Base-by-base conservation (phyloP, 2,888 invertebrate species). In the Copidosoma aretas region DNA sequence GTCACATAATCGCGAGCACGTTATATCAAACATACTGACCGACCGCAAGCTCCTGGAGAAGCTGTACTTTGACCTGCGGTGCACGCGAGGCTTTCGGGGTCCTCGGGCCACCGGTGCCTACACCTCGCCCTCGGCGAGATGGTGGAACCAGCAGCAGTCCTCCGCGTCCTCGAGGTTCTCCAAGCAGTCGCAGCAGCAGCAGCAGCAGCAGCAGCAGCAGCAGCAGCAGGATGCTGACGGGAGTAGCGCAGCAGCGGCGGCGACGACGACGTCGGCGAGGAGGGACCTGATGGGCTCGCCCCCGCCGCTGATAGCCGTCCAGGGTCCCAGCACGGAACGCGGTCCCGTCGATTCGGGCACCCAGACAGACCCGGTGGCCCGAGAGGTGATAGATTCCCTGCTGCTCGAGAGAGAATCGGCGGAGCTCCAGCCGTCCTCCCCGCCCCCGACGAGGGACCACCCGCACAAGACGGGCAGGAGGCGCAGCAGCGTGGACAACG, bases 401-500 rank as follows among this genome's bases (percentile, higher is more conserved):
- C 84, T 87, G 17, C 82, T 84, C 1, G 87, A 88, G 64, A 83
- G 80, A 68, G 86, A 86, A 77, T 86, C 76, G 86, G 86, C 86
- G 1, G 80, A 82, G 3, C 64, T 86, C 1, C 80, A 81, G 4
- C 63, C 58, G 4, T 60, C 63, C 32, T 58, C 62, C 1, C 66
- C 68, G 52, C 43, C 15, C 3, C 43, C 43, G 3, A 17, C 1
- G 8, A 17, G 17, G 43, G 43, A 14, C 12, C 87, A 86, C 72
- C 82, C 81, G 32, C 41, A 73, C 62, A 3, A 73, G 10, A 64
- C 86, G 84, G 76, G 85, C 21, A 85, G 91, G 10, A 87, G 93
- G 57, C 89, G 91, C 76, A 92, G 92, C 76, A 92, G 93, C 80
- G 91, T 93, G 17, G 93, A 93, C 79, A 91, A 93, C 81, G 93